phyloP scores from a whole-genome alignment of 2,797 vertebrate species.

The Rhinichthys osculus region DNA sequence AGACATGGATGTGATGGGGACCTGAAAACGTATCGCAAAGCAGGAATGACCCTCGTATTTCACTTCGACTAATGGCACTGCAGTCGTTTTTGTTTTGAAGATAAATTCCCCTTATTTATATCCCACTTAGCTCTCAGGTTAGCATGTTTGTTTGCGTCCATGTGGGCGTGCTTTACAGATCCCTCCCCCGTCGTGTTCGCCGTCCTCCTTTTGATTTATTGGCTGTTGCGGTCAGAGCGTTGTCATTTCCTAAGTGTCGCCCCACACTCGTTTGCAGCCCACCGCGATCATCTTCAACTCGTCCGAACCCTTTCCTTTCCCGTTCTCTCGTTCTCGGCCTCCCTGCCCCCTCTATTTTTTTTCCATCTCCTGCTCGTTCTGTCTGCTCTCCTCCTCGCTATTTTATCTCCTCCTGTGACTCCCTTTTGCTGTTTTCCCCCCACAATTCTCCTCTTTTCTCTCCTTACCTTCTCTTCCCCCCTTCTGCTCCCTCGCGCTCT shows the following conservation, averaged over 20 bases:
- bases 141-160: slow-evolving; percentile 48
- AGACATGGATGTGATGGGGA: not conserved
- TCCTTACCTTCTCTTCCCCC: slow-evolving; percentile 51
- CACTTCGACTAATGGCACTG: slow-evolving; percentile 39
- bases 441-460: slow-evolving; percentile 45
- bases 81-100: slow-evolving; percentile 35
- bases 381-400: slow-evolving; percentile 61
- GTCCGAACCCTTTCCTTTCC: slow-evolving; percentile 57
- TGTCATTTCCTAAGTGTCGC: slow-evolving; percentile 53
- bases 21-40: slow-evolving; percentile 9
- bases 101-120: slow-evolving; percentile 43
- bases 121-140: slow-evolving; percentile 39
- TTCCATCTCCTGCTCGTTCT: slow-evolving; percentile 41
- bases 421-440: slow-evolving; percentile 49
- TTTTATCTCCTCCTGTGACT: slow-evolving; percentile 67
- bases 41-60: slow-evolving; percentile 45
- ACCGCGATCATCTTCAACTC: slow-evolving; percentile 58
- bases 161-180: slow-evolving; percentile 44
- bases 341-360: slow-evolving; percentile 43
- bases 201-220: slow-evolving; percentile 58
- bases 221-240: slow-evolving; percentile 50
- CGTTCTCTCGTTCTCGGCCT: slow-evolving; percentile 50
- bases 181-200: slow-evolving; percentile 20
- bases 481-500: slow-evolving; percentile 68
- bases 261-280: slow-evolving; percentile 41